Percentiles rank a stretch among this genome's conserved stretches.
These are phyloP conservation scores for Danionella dracula DNA, from an alignment of 2,797 vertebrate genomes.

Conservation along the genomic window DNA sequence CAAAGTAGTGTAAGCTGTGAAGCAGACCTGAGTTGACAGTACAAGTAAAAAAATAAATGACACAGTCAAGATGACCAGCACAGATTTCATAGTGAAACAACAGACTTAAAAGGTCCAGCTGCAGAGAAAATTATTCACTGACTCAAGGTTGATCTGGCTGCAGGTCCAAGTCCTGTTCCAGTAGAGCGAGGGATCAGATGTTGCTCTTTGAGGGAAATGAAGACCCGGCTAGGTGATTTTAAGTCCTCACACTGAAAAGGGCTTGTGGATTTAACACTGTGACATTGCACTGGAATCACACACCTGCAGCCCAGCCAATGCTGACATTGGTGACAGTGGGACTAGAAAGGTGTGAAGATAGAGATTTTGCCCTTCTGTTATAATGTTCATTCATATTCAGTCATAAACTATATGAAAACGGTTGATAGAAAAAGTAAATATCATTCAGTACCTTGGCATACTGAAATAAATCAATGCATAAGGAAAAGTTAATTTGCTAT, in stretches of 20 bases:
- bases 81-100: conserved; percentile 3
- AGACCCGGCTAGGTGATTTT: neutral
- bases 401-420: neutral
- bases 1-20: too few species aligned
- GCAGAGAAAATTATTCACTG: neutral
- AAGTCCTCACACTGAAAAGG: neutral
- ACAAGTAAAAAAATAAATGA: neutral
- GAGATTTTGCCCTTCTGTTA: neutral
- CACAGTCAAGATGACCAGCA: neutral
- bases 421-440: too few species aligned
- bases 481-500: too few species aligned
- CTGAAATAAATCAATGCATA: neutral
- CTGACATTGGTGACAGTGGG: neutral
- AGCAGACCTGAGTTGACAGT: too few species aligned
- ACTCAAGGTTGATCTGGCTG: conserved; percentile 11
- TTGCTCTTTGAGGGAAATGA: conserved; percentile 7
- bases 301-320: neutral
- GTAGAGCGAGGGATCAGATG: neutral
- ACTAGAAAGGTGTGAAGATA: neutral
- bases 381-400: neutral
- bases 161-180: neutral
- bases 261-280: conserved; percentile 13
- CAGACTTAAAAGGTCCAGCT: neutral
- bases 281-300: neutral
- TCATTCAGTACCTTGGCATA: too few species aligned